These are phyloP conservation scores for Atta colombica DNA, from an alignment of 1,140 invertebrate genomes.

Conservation along the genomic window DNA sequence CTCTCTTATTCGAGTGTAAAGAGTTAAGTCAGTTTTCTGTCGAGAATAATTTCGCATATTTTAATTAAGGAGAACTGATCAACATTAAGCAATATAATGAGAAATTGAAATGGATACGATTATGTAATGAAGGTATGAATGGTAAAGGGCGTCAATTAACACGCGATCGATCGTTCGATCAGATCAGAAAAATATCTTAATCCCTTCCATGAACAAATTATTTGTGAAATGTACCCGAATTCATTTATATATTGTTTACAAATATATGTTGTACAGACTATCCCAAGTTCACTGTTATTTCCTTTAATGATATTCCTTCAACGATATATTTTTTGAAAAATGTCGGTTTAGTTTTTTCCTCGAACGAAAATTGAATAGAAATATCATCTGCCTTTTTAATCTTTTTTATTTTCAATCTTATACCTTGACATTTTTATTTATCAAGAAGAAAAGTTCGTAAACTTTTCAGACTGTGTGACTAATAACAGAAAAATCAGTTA, in stretches of 20 bases:
- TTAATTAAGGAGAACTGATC: conserved; percentile 29
- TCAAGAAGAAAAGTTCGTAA: neutral
- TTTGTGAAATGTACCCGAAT: conserved; percentile 43
- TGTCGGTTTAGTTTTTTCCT: conserved; percentile 4
- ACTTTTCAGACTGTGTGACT: neutral
- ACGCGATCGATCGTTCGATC: conserved; percentile 47
- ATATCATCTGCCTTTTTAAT: neutral
- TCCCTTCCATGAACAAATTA: conserved; percentile 46
- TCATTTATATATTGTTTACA: conserved; percentile 55
- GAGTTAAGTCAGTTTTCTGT: conserved; percentile 32
- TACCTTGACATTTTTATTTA: neutral
- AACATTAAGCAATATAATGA: conserved; percentile 52
- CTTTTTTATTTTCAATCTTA: conserved; percentile 13
- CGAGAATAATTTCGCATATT: conserved; percentile 27
- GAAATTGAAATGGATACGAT: conserved; percentile 43
- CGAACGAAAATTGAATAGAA: neutral
- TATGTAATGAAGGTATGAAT: conserved; percentile 42
- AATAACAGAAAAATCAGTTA: neutral
- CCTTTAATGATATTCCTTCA: neutral
- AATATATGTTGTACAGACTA: conserved; percentile 47
- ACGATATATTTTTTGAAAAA: neutral
- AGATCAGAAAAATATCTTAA: conserved; percentile 25
- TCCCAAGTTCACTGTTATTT: conserved; percentile 25
- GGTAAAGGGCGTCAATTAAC: conserved; percentile 60
- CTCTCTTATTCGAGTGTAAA: conserved; percentile 1